Conservation (phyloP, 2,888 invertebrate species). For the Lucinisca nassula region DNA sequence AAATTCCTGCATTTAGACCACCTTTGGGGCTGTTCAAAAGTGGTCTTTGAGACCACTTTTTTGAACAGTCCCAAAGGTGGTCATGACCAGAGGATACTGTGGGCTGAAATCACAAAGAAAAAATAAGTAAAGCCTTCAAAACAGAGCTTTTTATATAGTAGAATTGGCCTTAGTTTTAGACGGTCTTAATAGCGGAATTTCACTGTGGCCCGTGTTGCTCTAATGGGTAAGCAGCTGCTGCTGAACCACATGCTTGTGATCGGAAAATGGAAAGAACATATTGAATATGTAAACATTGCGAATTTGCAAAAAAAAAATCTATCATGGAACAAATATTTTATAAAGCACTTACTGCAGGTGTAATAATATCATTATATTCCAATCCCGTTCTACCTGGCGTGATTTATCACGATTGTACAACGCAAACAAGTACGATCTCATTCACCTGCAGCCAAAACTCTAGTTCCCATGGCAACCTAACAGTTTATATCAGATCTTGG, state of each 20-base stretch:
- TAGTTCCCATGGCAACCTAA: conserved; percentile 61
- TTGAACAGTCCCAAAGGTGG: too few relatives aligned
- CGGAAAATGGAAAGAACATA: neutral
- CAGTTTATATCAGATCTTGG: conserved; percentile 29
- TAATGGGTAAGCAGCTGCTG: neutral
- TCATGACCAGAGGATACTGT: too few relatives aligned
- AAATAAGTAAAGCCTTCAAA: too few relatives aligned
- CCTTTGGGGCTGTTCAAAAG: too few relatives aligned
- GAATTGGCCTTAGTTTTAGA: neutral
- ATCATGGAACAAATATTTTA: neutral
- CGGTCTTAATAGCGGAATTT: too few relatives aligned
- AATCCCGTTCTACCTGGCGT: neutral
- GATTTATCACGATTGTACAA: conserved; percentile 2
- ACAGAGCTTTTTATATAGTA: neutral
- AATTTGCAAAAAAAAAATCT: too few relatives aligned
- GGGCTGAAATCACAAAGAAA: too few relatives aligned
- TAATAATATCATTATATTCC: neutral
- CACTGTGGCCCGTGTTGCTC: too few relatives aligned
- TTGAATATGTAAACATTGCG: neutral
- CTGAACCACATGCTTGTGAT: neutral
- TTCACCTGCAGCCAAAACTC: neutral
- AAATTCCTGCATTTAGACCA: too few relatives aligned
- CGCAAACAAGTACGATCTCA: neutral
- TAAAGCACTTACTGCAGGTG: neutral
- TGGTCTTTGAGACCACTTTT: too few relatives aligned